Evolutionary conservation across 2,888 invertebrate genomes (phyloP), one percentile per base, ranked within the genome.

Genomic region (Cheilosia impressa): DNA sequence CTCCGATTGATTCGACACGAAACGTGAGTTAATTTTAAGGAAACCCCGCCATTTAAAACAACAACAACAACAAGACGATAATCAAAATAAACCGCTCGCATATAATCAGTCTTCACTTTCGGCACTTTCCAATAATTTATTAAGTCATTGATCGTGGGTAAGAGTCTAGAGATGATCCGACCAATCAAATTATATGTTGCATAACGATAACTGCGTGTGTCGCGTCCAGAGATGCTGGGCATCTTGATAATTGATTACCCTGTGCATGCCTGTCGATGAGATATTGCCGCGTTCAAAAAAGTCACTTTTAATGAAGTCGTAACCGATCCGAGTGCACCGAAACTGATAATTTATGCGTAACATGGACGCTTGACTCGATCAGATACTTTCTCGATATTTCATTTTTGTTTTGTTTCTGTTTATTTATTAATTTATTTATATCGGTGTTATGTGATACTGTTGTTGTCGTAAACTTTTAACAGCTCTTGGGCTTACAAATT

Each of bases 301-400:
- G 41, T 17, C 45, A 31, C 41, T 50, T 81, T 81, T 81, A 81
- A 81, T 81, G 68, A 81, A 81, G 75, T 75, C 75, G 81, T 81
- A 81, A 81, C 75, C 75, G 81, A 81, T 69, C 69, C 57, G 38
- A 38, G 27, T 75, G 68, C 57, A 76, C 38, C 58, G 57, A 52
- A 69, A 69, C 57, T 17, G 63, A 75, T 75, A 81, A 81, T 81
- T 62, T 81, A 81, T 81, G 55, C 75, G 66, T 19, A 52, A 52
- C 58, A 71, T 38, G 66, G 57, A 57, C 41, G 65, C 43, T 5
- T 27, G 63, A 57, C 41, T 47, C 41, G 78, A 71, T 77, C 77
- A 78, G 77, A 77, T 71, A 78, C 78, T 78, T 78, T 78, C 78
- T 63, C 79, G 73, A 80, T 73, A 80, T 65, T 41, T 65, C 24